A percentile compares a stretch with the other conserved stretches of the same genome.
Evolutionary conservation across 2,113 vertebrate species (phyloP).

Genomic region (Cinclus mexicanus): DNA sequence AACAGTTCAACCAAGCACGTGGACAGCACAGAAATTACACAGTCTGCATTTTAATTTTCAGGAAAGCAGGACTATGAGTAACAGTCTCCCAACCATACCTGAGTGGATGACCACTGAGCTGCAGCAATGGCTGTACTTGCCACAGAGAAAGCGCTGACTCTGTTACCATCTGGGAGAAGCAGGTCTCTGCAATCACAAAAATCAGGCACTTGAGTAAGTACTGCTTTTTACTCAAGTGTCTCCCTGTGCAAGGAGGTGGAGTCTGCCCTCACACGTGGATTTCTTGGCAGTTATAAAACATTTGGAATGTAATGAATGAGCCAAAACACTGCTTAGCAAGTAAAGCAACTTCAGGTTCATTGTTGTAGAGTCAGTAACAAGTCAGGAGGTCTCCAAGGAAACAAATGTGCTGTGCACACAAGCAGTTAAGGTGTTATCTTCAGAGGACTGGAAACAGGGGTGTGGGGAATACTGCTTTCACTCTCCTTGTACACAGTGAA

Average conservation of each 20-base stretch:
- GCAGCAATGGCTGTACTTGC: slow-evolving; percentile 98
- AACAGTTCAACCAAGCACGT: background rate
- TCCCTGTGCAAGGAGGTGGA: background rate
- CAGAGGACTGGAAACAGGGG: background rate
- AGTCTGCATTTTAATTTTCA: background rate
- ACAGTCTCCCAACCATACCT: slow-evolving; percentile 75
- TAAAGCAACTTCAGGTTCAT: background rate
- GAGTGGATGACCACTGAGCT: slow-evolving; percentile 97
- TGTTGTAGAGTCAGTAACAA: background rate
- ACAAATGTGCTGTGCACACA: background rate
- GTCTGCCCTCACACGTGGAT: background rate
- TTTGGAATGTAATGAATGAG: background rate
- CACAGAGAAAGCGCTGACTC: slow-evolving; percentile 95
- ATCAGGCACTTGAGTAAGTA: background rate
- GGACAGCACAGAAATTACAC: background rate
- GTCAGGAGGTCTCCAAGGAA: background rate
- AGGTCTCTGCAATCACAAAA: slow-evolving; percentile 83
- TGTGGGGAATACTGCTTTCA: background rate
- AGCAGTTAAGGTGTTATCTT: background rate
- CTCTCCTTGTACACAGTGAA: background rate
- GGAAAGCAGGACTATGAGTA: background rate
- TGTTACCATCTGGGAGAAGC: slow-evolving; percentile 92
- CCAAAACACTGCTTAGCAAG: background rate
- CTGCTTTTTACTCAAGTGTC: background rate
- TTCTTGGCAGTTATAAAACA: background rate